These are phyloP conservation scores for Matsumyia berberina DNA, from an alignment of 2,888 invertebrate genomes.

Conservation along the genomic window DNA sequence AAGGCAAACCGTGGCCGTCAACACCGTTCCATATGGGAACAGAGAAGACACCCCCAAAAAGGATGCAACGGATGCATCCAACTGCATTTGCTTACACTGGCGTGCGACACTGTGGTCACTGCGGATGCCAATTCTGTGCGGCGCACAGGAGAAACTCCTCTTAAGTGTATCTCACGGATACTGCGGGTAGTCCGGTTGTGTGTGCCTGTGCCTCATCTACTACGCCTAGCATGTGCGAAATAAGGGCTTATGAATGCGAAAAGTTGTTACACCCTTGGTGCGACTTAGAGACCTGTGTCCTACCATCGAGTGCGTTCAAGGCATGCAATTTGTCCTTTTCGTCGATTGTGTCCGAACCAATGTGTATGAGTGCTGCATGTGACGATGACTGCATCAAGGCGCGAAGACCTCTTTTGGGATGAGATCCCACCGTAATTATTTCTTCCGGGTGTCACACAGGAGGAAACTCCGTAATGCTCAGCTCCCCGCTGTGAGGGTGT, in stretches of 20 bases:
- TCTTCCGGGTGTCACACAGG: constrained; percentile 60
- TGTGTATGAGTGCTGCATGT: neutral
- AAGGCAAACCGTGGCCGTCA: constrained; percentile 28
- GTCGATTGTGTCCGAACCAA: constrained; percentile 33
- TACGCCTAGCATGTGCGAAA: constrained; percentile 48
- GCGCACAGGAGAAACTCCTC: constrained; percentile 63
- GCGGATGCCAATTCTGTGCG: constrained; percentile 68
- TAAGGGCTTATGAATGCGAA: constrained; percentile 70
- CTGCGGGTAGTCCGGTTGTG: constrained; percentile 60
- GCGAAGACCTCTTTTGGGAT: constrained; percentile 45
- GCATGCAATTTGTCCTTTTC: constrained; percentile 53
- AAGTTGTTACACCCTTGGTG: constrained; percentile 60
- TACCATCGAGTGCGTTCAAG: constrained; percentile 41
- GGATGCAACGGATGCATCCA: constrained; percentile 49
- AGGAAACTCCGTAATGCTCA: constrained; percentile 31
- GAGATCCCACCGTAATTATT: constrained; percentile 63
- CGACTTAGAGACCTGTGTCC: constrained; percentile 51
- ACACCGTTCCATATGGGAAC: constrained; percentile 6
- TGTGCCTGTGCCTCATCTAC: constrained; percentile 18
- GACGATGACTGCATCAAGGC: constrained; percentile 74
- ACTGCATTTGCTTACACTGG: constrained; percentile 70
- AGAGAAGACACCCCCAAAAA: constrained; percentile 23
- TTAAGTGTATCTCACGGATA: constrained; percentile 74
- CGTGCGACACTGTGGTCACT: constrained; percentile 75
- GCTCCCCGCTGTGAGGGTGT: constrained; percentile 10